A percentile compares a stretch with the other conserved stretches of the same genome.
phyloP scores from a whole-genome alignment of 2,797 vertebrate species.

The Sparus aurata region DNA sequence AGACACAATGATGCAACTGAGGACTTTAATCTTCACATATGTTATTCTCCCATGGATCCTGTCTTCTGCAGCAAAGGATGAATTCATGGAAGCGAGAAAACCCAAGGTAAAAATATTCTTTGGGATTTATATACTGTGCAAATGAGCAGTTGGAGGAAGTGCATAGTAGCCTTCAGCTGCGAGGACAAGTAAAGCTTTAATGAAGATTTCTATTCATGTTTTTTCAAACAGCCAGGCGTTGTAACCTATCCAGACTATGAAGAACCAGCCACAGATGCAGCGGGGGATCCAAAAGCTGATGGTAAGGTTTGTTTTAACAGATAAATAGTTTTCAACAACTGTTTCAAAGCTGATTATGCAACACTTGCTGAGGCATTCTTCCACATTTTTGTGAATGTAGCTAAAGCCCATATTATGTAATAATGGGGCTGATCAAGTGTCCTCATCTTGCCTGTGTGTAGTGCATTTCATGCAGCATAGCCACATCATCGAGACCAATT shows the following conservation, averaged over 20 bases:
- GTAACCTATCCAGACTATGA: slow-evolving; percentile 50
- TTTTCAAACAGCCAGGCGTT: slow-evolving; percentile 64
- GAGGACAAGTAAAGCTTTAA: slow-evolving; percentile 19
- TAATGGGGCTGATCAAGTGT: slow-evolving; percentile 58
- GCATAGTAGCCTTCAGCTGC: slow-evolving; percentile 6
- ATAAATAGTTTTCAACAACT: slow-evolving; percentile 48
- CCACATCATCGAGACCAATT: slow-evolving; percentile 9
- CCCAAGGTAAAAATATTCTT: slow-evolving; percentile 66
- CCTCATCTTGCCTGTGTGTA: slow-evolving; percentile 36
- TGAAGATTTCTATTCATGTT: slow-evolving; percentile 15
- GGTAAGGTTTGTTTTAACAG: slow-evolving; percentile 53
- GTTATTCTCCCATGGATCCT: slow-evolving; percentile 84
- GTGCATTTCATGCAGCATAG: slow-evolving; percentile 25
- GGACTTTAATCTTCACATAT: slow-evolving; percentile 80
- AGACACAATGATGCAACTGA: slow-evolving; percentile 68
- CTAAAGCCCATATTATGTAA: slow-evolving; percentile 70
- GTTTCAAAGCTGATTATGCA: slow-evolving; percentile 65
- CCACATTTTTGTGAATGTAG: slow-evolving; percentile 63
- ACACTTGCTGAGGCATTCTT: slow-evolving; percentile 54
- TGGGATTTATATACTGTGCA: slow-evolving; percentile 3
- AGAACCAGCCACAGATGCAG: slow-evolving; percentile 28
- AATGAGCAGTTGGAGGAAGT: slow-evolving; percentile 2
- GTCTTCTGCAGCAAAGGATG: slow-evolving; percentile 79
- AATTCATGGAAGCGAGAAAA: slow-evolving; percentile 77
- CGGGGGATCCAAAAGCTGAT: slow-evolving; percentile 39